These are phyloP conservation scores for Stenodema calcarata DNA, from an alignment of 2,888 invertebrate species.

Conservation along the genomic window DNA sequence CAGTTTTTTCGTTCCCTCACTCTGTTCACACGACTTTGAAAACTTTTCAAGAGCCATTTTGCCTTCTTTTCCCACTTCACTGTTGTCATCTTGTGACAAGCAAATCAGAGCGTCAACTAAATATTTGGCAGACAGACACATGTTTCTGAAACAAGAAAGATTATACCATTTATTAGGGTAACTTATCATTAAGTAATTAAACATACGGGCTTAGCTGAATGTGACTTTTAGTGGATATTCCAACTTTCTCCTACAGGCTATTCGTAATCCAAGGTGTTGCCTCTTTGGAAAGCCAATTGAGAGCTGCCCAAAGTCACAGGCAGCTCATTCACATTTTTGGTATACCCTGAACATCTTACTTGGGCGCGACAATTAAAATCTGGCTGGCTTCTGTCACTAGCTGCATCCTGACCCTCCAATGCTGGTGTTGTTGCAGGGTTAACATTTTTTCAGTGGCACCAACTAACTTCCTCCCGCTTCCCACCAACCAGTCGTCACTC, in stretches of 20 bases:
- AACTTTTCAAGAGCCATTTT: constrained; percentile 61
- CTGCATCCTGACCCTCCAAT: constrained; percentile 69
- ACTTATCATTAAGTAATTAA: not conserved
- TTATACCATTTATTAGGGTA: not conserved
- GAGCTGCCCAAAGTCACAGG: no score
- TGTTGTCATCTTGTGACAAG: constrained; percentile 71
- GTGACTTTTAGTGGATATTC: no score
- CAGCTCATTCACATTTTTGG: not conserved
- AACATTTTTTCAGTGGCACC: constrained; percentile 65
- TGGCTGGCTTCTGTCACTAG: constrained; percentile 61
- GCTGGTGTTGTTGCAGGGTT: constrained; percentile 68
- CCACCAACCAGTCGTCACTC: constrained; percentile 67
- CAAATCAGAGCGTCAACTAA: constrained; percentile 73
- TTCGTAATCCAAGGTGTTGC: no score
- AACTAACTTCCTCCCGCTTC: constrained; percentile 68
- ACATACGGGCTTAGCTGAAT: no score
- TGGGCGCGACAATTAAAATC: constrained; percentile 53
- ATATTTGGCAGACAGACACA: constrained; percentile 62
- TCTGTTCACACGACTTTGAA: constrained; percentile 61
- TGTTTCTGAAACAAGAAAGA: constrained; percentile 60
- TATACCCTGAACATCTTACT: constrained; percentile 38
- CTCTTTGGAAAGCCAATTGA: no score
- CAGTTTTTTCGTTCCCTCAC: constrained; percentile 61
- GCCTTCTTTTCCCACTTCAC: constrained; percentile 64
- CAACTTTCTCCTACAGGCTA: no score